phyloP scores from a whole-genome alignment of 2,113 vertebrate genomes.

The Dipodomys ordii region DNA sequence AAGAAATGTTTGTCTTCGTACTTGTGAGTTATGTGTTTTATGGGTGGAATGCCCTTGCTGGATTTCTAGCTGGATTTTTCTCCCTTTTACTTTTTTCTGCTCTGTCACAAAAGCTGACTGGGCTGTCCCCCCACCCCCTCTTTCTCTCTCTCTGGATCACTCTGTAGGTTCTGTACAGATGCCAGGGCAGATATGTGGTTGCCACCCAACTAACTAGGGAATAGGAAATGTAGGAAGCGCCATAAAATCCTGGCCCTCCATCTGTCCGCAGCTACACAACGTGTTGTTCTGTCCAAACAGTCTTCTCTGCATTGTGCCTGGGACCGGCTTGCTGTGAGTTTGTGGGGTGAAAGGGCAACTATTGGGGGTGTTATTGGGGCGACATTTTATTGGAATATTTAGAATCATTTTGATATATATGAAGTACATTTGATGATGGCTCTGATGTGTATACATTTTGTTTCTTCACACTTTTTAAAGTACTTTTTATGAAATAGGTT shows the following conservation, averaged over 20 bases:
- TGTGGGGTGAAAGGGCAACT: background rate
- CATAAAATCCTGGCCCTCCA: background rate
- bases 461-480: background rate
- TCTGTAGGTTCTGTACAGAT: too few relatives aligned
- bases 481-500: background rate
- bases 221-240: background rate
- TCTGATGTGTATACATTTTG: background rate
- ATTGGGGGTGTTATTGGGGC: background rate
- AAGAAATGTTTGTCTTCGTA: slow-evolving; percentile 72
- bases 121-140: background rate
- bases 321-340: background rate
- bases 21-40: slow-evolving; percentile 68
- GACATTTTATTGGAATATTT: background rate
- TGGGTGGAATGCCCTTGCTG: slow-evolving; percentile 39
- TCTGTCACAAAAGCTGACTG: background rate
- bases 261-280: background rate
- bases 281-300: background rate
- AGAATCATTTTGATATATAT: slow-evolving; percentile 15
- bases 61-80: slow-evolving; percentile 5
- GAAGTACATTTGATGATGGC: background rate
- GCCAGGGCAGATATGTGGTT: background rate
- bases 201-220: background rate
- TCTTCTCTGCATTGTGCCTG: background rate
- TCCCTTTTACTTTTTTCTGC: background rate
- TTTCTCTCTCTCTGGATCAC: background rate